Evolutionary conservation across 1,140 invertebrate genomes (phyloP), one percentile per base, ranked within the genome.

Genomic region (Heliothis subflexa): DNA sequence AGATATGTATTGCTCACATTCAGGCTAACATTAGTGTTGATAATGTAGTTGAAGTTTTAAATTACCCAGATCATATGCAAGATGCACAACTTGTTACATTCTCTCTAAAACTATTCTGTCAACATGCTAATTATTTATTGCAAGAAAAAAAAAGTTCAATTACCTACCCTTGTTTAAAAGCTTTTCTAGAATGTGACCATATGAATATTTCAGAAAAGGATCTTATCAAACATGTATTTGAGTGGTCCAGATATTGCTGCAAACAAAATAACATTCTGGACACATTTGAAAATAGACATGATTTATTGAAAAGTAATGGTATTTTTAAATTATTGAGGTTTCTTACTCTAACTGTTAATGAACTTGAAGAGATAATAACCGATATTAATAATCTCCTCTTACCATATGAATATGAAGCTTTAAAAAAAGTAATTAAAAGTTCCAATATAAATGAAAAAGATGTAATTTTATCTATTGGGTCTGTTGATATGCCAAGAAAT

Each of bases 41-140:
- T 75, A 95, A 95, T 91, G 92, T 96, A 18, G 88, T 95, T 54
- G 85, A 94, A 54, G 89, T 95, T 76, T 93, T 95, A 68, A 95
- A 95, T 86, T 95, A 95, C 79, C 94, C 95, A 28, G 95, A 95
- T 71, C 93, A 95, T 75, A 94, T 95, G 81, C 94, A 95, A 88
- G 91, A 95, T 62, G 85, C 93, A 54, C 84, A 92, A 74, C 76
- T 96, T 40, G 84, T 93, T 3, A 81, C 86, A 73, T 89, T 88
- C 79, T 95, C 95, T 77, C 80, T 95, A 45, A 89, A 90, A 61
- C 86, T 95, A 57, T 94, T 96, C 57, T 91, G 92, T 83, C 89
- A 92, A 79, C 95, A 95, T 89, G 88, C 95, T 14, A 86, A 87
- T 73, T 93, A 94, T 82, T 83, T 95, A 57, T 88, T 96, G 28